Percentiles rank a stretch among this genome's conserved stretches.
Conservation (phyloP, 2,113 vertebrate species). For the Clinocottus analis region DNA sequence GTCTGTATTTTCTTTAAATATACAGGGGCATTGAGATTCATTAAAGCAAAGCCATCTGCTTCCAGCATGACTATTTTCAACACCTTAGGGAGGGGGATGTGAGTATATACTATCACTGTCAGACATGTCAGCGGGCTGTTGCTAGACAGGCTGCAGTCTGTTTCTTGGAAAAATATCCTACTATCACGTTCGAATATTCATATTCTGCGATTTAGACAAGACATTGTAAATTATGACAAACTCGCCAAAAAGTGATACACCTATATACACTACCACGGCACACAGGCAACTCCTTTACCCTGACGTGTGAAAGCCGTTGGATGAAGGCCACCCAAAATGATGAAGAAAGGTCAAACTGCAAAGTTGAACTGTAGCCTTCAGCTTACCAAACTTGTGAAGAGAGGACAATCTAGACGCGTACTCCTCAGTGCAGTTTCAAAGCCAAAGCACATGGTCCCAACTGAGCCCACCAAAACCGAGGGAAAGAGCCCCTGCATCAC, state of each 20-base stretch:
- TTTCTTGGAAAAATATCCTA: neutral
- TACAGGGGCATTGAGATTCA: constrained; percentile 22
- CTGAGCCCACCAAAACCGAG: constrained; percentile 82
- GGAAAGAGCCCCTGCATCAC: constrained; percentile 77
- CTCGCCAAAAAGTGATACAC: neutral
- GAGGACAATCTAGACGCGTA: constrained; percentile 22
- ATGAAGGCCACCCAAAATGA: constrained; percentile 3
- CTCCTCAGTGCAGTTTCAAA: constrained; percentile 35
- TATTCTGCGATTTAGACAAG: constrained; percentile 3
- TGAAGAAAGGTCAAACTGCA: constrained; percentile 20
- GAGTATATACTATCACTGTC: constrained; percentile 22
- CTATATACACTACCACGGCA: neutral
- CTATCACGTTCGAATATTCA: constrained; percentile 9
- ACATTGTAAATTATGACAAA: neutral
- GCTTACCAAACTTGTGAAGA: neutral
- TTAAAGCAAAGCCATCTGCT: constrained; percentile 33
- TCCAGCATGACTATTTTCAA: constrained; percentile 37
- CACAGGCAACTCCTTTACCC: neutral
- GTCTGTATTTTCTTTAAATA: constrained; percentile 1
- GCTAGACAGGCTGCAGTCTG: constrained; percentile 18
- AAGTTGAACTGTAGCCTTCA: neutral
- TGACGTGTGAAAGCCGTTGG: neutral
- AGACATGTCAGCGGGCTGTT: constrained; percentile 26
- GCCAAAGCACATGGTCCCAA: constrained; percentile 56
- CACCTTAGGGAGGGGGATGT: constrained; percentile 9